Percentiles rank a stretch among this genome's conserved stretches.
Conservation (phyloP, 2,113 vertebrate genomes). For the Peromyscus polionotus region DNA sequence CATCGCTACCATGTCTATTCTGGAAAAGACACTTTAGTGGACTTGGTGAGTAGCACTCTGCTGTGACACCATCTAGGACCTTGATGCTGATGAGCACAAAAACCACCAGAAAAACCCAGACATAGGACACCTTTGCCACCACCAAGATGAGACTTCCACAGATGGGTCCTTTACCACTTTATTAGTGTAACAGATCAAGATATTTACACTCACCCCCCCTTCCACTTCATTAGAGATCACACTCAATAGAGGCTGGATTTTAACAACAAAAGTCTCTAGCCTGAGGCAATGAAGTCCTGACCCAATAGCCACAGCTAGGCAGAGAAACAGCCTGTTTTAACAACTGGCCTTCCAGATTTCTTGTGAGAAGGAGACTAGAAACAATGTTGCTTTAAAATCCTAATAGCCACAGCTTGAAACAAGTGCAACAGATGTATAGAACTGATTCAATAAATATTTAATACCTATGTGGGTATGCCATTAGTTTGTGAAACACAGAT, state of each 20-base stretch:
- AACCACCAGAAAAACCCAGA: neutral
- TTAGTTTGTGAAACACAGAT: constrained; percentile 71
- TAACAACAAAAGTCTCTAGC: constrained; percentile 29
- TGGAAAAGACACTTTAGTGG: neutral
- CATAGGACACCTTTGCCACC: neutral
- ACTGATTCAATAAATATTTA: constrained; percentile 71
- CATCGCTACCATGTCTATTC: neutral
- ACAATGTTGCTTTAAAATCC: constrained; percentile 36
- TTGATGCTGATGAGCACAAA: neutral
- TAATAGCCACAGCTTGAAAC: constrained; percentile 30
- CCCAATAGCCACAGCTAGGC: neutral
- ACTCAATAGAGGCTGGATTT: neutral
- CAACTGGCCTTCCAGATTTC: neutral
- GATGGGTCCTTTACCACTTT: neutral
- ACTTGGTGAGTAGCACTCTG: constrained; percentile 58
- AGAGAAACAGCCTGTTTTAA: constrained; percentile 43
- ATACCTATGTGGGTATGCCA: constrained; percentile 52
- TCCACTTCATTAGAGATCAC: constrained; percentile 48
- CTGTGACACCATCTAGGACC: constrained; percentile 6
- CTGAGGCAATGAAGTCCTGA: constrained; percentile 43
- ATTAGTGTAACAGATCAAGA: constrained; percentile 45
- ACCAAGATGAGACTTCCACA: neutral
- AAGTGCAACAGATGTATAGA: constrained; percentile 54
- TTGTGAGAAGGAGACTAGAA: neutral
- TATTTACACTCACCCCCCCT: neutral